Conservation (phyloP, 2,888 invertebrate genomes). For the Hecatera dysodea region DNA sequence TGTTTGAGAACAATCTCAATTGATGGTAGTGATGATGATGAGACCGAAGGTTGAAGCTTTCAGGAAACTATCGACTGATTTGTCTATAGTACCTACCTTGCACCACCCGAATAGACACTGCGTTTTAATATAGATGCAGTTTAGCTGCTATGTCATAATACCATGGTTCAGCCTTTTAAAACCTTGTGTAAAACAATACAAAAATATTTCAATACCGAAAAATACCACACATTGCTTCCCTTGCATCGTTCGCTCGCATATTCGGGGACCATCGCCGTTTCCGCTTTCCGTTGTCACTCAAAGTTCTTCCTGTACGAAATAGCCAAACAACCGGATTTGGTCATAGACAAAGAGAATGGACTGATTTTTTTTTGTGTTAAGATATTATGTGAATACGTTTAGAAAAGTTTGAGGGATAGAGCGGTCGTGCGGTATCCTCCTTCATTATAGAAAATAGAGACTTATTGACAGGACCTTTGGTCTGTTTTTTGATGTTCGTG, state of each 20-base stretch:
- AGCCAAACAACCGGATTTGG: constrained; percentile 11
- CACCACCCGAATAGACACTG: background rate
- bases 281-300: constrained; percentile 15
- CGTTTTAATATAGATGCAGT: background rate
- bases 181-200: background rate
- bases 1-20: no score
- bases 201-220: constrained; percentile 8
- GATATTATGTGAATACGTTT: no score
- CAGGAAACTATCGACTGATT: background rate
- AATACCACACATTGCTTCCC: constrained; percentile 1
- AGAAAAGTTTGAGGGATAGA: no score
- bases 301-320: constrained; percentile 27
- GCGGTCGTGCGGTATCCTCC: no score
- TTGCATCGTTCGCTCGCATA: constrained; percentile 9
- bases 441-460: no score
- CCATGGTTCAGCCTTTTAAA: no score
- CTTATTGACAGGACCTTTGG: no score
- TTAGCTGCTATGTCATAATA: background rate
- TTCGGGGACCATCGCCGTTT: constrained; percentile 19
- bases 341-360: background rate
- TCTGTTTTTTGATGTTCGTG: no score
- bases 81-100: background rate
- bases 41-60: no score
- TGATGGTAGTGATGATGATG: no score
- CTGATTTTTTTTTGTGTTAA: background rate